Evolutionary conservation across 2,888 invertebrate genomes (phyloP), one percentile per base, ranked within the genome.

Genomic region (Pachymerium ferrugineum): DNA sequence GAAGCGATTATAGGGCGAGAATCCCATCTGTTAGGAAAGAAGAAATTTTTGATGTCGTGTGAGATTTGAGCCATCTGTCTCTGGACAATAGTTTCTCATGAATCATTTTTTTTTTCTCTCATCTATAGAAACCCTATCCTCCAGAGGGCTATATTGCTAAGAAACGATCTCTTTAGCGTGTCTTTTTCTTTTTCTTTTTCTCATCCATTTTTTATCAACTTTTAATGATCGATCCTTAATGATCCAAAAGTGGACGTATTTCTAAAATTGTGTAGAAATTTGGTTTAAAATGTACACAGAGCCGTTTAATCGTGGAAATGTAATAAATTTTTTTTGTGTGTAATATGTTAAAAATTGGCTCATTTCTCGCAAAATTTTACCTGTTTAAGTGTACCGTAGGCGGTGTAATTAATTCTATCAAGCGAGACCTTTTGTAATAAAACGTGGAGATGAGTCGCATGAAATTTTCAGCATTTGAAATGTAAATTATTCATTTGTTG

Each of bases 31-130:
- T 25, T 22, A 54, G 14, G 54, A 54, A 54, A 54, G 10, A 16
- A 10, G 25, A 54, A 54, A 25, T 54, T 54, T n/a, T 54, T 54
- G 22, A 25, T 54, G 54, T 22, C 54, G 54, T 54, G 19, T 54
- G 19, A 22, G 54, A 54, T 54, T 54, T 54, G 54, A 54, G 54
- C 54, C 25, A 54, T 54, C 54, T 54, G 54, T 54, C 54, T 54
- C 25, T 25, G 28, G 54, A 54, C 54, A 54, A 54, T 54, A 25
- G 54, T 25, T 12, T 5, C 54, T 1, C 25, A 54, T 54, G 54
- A 54, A 54, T 54, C 54, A 47, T 47, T 47, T 19, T 47, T 6
- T 47, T 47, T 54, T 54, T 54, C 12, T 54, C 16, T 38, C 16
- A n/a, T 38, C 38, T 25, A 25, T 54, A 54, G 14, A 54, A 28